These are phyloP conservation scores for Lithobates pipiens DNA, from an alignment of 2,797 vertebrate species.

Conservation along the genomic window DNA sequence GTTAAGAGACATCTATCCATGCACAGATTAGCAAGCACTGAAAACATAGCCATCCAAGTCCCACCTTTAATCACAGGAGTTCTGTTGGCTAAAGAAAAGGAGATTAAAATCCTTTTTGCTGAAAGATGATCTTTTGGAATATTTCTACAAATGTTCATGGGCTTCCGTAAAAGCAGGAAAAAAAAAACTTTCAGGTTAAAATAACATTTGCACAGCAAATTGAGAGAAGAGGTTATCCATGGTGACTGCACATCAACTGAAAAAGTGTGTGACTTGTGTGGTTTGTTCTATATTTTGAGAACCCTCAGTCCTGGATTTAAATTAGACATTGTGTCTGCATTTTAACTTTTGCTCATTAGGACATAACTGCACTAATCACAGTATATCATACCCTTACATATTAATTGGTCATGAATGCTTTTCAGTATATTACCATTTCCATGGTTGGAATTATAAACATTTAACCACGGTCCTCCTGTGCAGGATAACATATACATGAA, in stretches of 20 bases:
- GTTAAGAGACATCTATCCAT: constrained; percentile 1
- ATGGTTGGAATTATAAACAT: no score
- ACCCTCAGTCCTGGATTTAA: background rate
- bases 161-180: constrained; percentile 50
- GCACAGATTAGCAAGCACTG: constrained; percentile 28
- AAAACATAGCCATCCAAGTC: constrained; percentile 37
- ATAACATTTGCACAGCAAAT: constrained; percentile 45
- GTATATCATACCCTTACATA: no score
- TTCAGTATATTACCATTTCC: no score
- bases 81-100: constrained; percentile 33
- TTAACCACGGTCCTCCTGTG: no score
- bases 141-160: constrained; percentile 52
- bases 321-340: background rate
- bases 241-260: constrained; percentile 30
- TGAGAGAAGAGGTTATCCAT: constrained; percentile 37
- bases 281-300: background rate
- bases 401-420: no score
- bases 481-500: no score
- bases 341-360: background rate
- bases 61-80: constrained; percentile 45
- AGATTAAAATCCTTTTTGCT: constrained; percentile 53
- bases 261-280: background rate
- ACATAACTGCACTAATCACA: no score
- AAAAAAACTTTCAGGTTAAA: constrained; percentile 43
- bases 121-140: constrained; percentile 52